Evolutionary conservation across 1,140 invertebrate species (phyloP), one percentile per base, ranked within the genome.

Genomic region (Dermatophagoides farinae): DNA sequence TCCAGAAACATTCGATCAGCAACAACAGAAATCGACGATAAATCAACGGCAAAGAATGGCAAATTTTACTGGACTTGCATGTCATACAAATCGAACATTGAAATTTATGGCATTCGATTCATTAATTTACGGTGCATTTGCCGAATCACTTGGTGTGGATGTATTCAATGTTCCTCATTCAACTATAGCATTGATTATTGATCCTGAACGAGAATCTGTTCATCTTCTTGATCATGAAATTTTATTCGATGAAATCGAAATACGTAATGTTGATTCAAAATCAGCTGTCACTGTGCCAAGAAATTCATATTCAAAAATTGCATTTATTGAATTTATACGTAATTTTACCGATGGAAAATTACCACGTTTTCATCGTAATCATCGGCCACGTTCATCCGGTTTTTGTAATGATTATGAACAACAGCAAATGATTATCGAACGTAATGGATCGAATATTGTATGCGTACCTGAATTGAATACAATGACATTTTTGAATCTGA

Each of bases 31-130:
- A 31, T 31, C 31, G 8, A 31, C 31, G 31, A 31, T 31, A 47
- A 47, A 47, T 23, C 46, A 46, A 16, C 12, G 55, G n/a, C 18
- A 47, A 18, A 20, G 6, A 6, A 55, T 53, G 14, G 55, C 39
- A 23, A 68, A 67, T 57, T 70, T 71, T 61, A 65, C 66, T 23
- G 75, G 77, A 1, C 67, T 75, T 9, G 71, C 73, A 1, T 83
- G 82, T 67, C 70, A 68, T 51, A 76, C 72, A 1, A 88, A 88
- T 68, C 73, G 73, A 64, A 82, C 78, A 18, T 63, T 88, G 25
- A 74, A 76, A 46, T 78, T 87, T 61, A 67, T 84, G 39, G 81
- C 81, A 0, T 76, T 87, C 51, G 84, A 87, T 67, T 81, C 80
- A 66, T 66, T 80, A 6, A 67, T 76, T 37, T 83, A 82, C 67